phyloP scores from a whole-genome alignment of 37 sponge, comb jelly and placozoan genomes.

The Chondrosia reniformis region DNA sequence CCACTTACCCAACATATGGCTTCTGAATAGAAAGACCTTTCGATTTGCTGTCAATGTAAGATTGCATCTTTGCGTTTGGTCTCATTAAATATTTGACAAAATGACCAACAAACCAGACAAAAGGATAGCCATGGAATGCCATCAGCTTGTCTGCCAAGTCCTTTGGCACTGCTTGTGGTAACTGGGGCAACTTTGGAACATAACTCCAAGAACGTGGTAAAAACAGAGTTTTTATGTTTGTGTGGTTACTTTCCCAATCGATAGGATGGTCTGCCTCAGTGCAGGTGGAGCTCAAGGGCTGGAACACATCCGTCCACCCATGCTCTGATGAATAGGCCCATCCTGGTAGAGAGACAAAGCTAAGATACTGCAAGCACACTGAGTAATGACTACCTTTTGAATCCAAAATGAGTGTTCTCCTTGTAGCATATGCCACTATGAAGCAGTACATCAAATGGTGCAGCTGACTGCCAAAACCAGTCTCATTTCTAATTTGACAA shows the following conservation, averaged over 20 bases:
- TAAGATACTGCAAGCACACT: too few species aligned
- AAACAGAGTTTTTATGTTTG: too few species aligned
- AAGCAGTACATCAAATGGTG: constrained; percentile 81
- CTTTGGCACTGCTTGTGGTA: constrained; percentile 69
- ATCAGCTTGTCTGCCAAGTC: constrained; percentile 59
- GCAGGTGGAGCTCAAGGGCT: constrained; percentile 40
- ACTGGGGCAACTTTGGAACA: constrained; percentile 37
- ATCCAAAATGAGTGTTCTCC: constrained; percentile 58
- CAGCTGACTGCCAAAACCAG: constrained; percentile 85
- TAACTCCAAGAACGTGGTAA: too few species aligned
- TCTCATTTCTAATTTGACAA: constrained; percentile 53
- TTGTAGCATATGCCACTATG: constrained; percentile 60
- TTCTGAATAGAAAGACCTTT: constrained; percentile 21
- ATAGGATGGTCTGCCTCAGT: neutral
- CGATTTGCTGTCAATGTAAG: constrained; percentile 26
- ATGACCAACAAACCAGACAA: constrained; percentile 71
- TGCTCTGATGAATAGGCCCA: constrained; percentile 44
- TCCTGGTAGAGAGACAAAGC: neutral
- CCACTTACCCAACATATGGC: constrained; percentile 78
- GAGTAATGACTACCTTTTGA: constrained; percentile 19
- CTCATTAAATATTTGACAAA: constrained; percentile 60
- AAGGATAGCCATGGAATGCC: constrained; percentile 67
- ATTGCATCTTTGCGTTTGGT: constrained; percentile 26
- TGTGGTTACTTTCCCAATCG: neutral
- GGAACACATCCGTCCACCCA: constrained; percentile 64